These are phyloP conservation scores for Trissonchulus latispiculum DNA, from an alignment of 2,888 invertebrate genomes.

Conservation along the genomic window DNA sequence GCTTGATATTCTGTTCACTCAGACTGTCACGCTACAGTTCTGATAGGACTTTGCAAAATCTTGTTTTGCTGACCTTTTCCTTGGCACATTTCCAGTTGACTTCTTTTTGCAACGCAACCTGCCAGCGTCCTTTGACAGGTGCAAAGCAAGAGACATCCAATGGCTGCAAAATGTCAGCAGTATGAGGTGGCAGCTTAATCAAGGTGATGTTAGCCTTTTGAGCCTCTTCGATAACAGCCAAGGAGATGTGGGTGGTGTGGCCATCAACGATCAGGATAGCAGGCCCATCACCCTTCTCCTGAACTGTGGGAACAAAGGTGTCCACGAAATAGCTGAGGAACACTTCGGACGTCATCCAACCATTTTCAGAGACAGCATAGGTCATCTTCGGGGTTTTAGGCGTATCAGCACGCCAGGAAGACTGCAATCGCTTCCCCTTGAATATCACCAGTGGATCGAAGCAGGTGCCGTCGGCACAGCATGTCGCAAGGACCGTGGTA, in stretches of 20 bases:
- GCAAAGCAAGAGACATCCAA: conserved; percentile 7
- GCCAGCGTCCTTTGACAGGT: conserved; percentile 14
- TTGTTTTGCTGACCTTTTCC: neutral
- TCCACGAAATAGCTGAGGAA: conserved; percentile 7
- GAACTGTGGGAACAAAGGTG: neutral
- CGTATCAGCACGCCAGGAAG: neutral
- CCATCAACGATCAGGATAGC: conserved; percentile 4
- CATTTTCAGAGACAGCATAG: conserved; percentile 12
- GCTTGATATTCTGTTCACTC: conserved; percentile 4
- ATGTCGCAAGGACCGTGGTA: conserved; percentile 13
- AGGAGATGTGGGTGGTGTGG: conserved; percentile 6
- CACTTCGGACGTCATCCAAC: conserved; percentile 5
- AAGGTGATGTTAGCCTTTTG: neutral
- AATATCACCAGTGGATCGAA: neutral
- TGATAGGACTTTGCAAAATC: neutral
- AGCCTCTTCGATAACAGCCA: neutral
- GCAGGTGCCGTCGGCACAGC: conserved; percentile 10
- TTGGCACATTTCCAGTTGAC: neutral
- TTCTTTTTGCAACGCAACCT: neutral
- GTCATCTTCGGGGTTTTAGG: neutral
- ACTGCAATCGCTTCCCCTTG: neutral
- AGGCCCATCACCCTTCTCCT: neutral
- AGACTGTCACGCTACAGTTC: neutral
- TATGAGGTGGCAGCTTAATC: conserved; percentile 6
- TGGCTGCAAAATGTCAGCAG: conserved; percentile 12